phyloP scores from a whole-genome alignment of 2,888 invertebrate species.

The Sepiola atlantica region DNA sequence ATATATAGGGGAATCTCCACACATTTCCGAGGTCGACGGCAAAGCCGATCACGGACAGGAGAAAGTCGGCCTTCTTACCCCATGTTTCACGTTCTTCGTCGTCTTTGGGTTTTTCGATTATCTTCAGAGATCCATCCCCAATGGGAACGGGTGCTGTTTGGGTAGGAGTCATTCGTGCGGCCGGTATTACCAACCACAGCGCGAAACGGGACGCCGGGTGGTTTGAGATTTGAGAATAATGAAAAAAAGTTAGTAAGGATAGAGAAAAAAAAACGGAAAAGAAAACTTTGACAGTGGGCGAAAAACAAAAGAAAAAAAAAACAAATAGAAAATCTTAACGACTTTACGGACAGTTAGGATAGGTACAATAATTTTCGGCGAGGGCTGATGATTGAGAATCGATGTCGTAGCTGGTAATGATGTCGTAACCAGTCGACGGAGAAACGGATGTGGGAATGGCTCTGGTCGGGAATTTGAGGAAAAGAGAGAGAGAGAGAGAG shows the following conservation, averaged over 20 bases:
- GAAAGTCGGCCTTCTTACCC: conserved; percentile 94
- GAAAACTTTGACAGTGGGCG: background rate
- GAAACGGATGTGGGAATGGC: background rate
- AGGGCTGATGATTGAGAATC: background rate
- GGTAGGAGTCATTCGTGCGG: conserved; percentile 38
- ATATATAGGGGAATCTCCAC: conserved; percentile 93
- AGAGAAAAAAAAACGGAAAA: too few relatives aligned
- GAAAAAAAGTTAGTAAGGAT: background rate
- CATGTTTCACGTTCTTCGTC: conserved; percentile 82
- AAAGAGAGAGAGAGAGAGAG: background rate
- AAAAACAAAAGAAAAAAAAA: background rate
- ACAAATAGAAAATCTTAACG: background rate
- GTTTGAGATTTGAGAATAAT: background rate
- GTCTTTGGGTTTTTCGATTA: conserved; percentile 57
- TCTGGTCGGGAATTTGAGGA: background rate
- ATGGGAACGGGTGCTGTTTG: conserved; percentile 54
- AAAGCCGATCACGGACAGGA: conserved; percentile 96
- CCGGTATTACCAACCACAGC: conserved; percentile 47
- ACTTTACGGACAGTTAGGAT: background rate
- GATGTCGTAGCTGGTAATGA: background rate
- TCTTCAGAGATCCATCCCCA: conserved; percentile 58
- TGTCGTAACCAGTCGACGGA: too few relatives aligned
- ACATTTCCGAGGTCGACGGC: conserved; percentile 96
- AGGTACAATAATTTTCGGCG: background rate
- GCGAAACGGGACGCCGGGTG: background rate